These are phyloP conservation scores for Tipula helvola DNA, from an alignment of 2,888 invertebrate species.

Conservation along the genomic window DNA sequence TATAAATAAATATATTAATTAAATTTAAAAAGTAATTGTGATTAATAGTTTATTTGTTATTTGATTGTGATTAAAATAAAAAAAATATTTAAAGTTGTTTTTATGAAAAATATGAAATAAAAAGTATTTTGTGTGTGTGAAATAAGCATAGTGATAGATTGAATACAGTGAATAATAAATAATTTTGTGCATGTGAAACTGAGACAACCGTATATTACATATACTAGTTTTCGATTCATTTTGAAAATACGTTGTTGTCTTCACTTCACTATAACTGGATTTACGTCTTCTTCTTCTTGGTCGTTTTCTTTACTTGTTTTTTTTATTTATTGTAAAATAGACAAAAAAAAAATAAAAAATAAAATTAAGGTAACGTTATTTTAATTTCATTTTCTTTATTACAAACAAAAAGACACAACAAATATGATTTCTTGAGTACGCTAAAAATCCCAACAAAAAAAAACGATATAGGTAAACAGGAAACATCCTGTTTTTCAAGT, in stretches of 20 bases:
- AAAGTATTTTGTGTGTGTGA: not conserved
- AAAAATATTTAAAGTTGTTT: not conserved
- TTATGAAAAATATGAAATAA: not conserved
- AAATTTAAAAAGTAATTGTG: not conserved
- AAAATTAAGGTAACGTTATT: slow-evolving; percentile 12
- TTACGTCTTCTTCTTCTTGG: slow-evolving; percentile 9
- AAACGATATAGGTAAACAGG: not conserved
- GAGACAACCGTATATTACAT: not conserved
- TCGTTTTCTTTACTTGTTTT: not conserved
- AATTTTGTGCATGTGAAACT: not conserved
- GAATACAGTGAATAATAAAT: not conserved
- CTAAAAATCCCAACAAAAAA: not conserved
- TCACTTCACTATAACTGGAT: slow-evolving; percentile 10
- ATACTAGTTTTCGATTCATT: not conserved
- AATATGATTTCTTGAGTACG: not conserved
- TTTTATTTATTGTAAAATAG: not conserved
- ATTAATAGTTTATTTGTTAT: not conserved
- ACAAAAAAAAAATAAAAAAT: not conserved
- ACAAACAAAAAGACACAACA: not conserved
- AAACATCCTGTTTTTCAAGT: not conserved
- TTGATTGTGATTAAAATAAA: not conserved
- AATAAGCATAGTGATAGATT: not conserved
- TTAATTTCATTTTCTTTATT: slow-evolving; percentile 7
- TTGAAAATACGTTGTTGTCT: slow-evolving; percentile 10
- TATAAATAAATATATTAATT: not conserved